Base-by-base conservation (phyloP, 1,140 invertebrate species). In the Oppia nitens region DNA sequence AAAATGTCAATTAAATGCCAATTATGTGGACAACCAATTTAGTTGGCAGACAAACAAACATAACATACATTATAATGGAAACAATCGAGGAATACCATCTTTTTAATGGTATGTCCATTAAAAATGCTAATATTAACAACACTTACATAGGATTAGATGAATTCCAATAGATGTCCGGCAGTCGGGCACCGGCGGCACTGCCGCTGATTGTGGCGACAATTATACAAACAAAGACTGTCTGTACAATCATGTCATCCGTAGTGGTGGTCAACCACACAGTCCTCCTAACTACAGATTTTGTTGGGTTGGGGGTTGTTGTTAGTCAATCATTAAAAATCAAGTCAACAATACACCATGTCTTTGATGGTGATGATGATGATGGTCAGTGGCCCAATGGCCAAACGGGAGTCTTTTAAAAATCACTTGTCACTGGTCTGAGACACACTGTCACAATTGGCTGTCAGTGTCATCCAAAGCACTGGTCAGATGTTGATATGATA, bases 141-240 rank as follows among this genome's bases (percentile, higher is more conserved):
- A 40, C 32, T 72, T 65, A 72, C 71, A 72, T 72, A 72, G 76
- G 76, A 70, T 78, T 78, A 64, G 75, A 76, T 61, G 76, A 74
- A 69, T 78, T 78, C 77, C 77, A 78, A 65, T 77, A 77, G 64
- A 78, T 77, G 69, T 77, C 76, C 64, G 76, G 75, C 60, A 77
- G 68, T 54, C 71, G 69, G 59, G 58, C 53, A n/a, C 54, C 32
- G 12, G 24, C 6, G 1, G 32, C 32, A 1, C 27, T 27, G 14
- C 27, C 14, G 9, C 26, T 2, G 1, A 55, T 55, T 14, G 23
- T 25, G 29, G 12, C 26, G 14, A 55, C 20, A 55, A 40, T 3
- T 21, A 24, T 40, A 55, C 14, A 3, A 27, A 2, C 26, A 27
- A 24, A 25, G 53, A 25, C 21, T 11, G 1, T 26, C 14, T 21